A percentile compares a stretch with the other conserved stretches of the same genome.
These are phyloP conservation scores for Heptranchias perlo DNA, from an alignment of 2,113 vertebrate species.

Conservation along the genomic window DNA sequence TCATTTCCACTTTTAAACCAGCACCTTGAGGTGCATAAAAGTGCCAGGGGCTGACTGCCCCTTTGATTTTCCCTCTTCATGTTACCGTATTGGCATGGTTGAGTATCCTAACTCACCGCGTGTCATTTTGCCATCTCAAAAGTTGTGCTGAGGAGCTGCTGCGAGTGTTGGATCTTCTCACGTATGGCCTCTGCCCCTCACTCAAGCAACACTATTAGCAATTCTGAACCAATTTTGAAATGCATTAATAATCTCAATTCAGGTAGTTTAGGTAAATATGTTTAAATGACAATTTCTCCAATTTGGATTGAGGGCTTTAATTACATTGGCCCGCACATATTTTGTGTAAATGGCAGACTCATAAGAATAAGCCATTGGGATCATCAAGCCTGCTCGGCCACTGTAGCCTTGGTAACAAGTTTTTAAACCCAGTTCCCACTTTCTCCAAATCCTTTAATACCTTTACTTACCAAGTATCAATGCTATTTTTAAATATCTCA, in stretches of 20 bases:
- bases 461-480: not conserved
- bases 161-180: too few relatives aligned
- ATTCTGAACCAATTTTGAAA: not conserved
- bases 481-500: not conserved
- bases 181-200: too few relatives aligned
- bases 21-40: too few relatives aligned
- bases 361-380: not conserved
- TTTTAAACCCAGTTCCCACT: not conserved
- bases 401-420: not conserved
- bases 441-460: not conserved
- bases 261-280: not conserved
- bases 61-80: too few relatives aligned
- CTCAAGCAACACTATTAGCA: too few relatives aligned
- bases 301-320: not conserved
- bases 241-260: not conserved
- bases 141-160: too few relatives aligned
- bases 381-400: not conserved
- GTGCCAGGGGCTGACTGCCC: too few relatives aligned
- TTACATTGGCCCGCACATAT: not conserved
- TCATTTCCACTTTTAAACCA: too few relatives aligned
- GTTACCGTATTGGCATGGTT: too few relatives aligned
- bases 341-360: not conserved
- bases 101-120: too few relatives aligned
- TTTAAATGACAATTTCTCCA: not conserved
- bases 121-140: too few relatives aligned